Percentiles rank a stretch among this genome's conserved stretches.
Evolutionary conservation across 2,888 invertebrate species (phyloP).

Genomic region (Callosobruchus maculatus): DNA sequence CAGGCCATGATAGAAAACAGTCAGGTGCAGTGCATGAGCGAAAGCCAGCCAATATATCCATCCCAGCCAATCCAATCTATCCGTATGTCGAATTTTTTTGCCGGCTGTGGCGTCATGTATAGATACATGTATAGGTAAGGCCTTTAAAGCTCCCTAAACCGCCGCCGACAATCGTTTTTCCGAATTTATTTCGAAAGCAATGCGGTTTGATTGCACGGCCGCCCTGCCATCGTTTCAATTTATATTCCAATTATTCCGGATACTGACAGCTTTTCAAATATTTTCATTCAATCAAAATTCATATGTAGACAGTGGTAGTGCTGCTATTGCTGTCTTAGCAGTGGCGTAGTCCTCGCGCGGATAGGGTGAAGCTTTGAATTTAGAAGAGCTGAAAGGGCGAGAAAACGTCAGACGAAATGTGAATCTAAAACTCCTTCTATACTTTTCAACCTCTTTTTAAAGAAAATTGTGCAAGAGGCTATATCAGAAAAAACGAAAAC

Average conservation of each 20-base stretch:
- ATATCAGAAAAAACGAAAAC: no score
- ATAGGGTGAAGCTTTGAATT: no score
- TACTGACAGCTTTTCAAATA: conserved; percentile 33
- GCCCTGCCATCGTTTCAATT: conserved; percentile 18
- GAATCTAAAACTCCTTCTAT: no score
- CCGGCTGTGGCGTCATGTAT: background rate
- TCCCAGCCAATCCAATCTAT: background rate
- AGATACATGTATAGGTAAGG: background rate
- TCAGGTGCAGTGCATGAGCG: background rate
- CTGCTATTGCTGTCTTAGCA: background rate
- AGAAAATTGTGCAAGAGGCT: no score
- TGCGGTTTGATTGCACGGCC: background rate
- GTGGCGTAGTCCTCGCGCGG: background rate
- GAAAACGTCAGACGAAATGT: no score
- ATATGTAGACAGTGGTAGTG: conserved; percentile 20
- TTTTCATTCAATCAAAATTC: conserved; percentile 33
- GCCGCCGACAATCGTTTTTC: background rate
- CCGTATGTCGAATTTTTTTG: background rate
- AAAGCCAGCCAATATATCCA: background rate
- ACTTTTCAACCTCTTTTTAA: no score
- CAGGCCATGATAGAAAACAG: background rate
- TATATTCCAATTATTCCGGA: conserved; percentile 32
- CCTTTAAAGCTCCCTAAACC: background rate
- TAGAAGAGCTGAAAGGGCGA: no score
- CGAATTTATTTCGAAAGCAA: background rate